Percentiles rank a stretch among this genome's conserved stretches.
Evolutionary conservation across 2,113 vertebrate genomes (phyloP).

Genomic region (Baryphthengus martii): DNA sequence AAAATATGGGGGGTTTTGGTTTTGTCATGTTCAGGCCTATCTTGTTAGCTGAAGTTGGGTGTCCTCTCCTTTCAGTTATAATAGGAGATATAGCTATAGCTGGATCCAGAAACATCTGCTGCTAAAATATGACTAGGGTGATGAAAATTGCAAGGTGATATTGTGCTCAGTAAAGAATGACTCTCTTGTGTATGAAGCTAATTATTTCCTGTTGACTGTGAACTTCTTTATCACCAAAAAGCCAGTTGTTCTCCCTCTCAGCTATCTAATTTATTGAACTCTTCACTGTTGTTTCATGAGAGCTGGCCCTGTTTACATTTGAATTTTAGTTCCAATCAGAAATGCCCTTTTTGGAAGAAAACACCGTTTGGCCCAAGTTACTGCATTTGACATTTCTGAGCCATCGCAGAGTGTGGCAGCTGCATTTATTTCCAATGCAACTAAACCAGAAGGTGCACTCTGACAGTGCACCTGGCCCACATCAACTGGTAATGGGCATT

Average conservation of each 20-base stretch:
- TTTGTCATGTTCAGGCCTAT: background rate
- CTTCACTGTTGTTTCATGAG: background rate
- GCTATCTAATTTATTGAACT: background rate
- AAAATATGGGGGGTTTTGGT: accelerated
- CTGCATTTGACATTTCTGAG: background rate
- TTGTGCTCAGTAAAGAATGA: background rate
- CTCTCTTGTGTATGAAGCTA: background rate
- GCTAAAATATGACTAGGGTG: background rate
- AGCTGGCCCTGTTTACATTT: accelerated
- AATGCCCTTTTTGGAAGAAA: background rate
- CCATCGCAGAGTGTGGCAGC: accelerated
- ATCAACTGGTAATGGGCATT: background rate
- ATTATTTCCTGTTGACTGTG: background rate
- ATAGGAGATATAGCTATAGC: background rate
- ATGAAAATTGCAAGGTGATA: background rate
- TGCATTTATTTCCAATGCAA: background rate
- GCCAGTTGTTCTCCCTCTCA: background rate
- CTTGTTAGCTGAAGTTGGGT: background rate
- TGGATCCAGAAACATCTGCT: background rate
- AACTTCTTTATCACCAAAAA: background rate
- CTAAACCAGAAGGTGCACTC: background rate
- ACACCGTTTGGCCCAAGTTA: background rate
- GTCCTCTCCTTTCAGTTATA: background rate
- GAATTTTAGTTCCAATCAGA: background rate
- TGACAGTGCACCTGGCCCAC: background rate